A percentile compares a stretch with the other conserved stretches of the same genome.
Conservation (phyloP, 2,888 invertebrate genomes). For the Hirtodrosophila histrioides region DNA sequence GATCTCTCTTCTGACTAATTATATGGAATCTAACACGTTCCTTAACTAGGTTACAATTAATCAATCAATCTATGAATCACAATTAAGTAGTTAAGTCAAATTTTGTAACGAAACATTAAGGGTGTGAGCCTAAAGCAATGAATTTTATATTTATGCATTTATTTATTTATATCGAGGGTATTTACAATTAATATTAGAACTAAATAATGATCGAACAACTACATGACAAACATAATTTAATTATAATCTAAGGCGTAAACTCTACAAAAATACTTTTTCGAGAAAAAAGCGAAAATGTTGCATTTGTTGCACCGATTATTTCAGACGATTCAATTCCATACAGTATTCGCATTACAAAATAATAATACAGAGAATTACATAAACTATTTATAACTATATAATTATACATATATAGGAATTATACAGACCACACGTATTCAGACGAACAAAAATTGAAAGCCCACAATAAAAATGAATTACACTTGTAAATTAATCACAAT, state of each 20-base stretch:
- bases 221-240: constrained; percentile 57
- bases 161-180: constrained; percentile 56
- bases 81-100: constrained; percentile 10
- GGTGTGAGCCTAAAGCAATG: constrained; percentile 2
- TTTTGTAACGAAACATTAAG: constrained; percentile 11
- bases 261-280: constrained; percentile 64
- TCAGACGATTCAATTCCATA: constrained; percentile 64
- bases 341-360: constrained; percentile 63
- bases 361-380: constrained; percentile 72
- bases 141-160: constrained; percentile 45
- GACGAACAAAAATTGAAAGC: constrained; percentile 7
- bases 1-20: constrained; percentile 14
- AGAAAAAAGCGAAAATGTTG: constrained; percentile 37
- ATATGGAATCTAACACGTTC: neutral
- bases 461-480: constrained; percentile 17
- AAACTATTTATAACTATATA: constrained; percentile 38
- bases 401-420: constrained; percentile 33
- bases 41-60: neutral
- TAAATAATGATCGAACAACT: constrained; percentile 61
- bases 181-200: constrained; percentile 59
- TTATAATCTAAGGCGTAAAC: constrained; percentile 48
- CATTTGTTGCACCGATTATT: constrained; percentile 32
- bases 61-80: neutral
- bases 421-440: constrained; percentile 17
- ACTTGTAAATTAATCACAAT: constrained; percentile 44